Evolutionary conservation across 1,140 invertebrate species (phyloP).

Genomic region (Berghia stephanieae): DNA sequence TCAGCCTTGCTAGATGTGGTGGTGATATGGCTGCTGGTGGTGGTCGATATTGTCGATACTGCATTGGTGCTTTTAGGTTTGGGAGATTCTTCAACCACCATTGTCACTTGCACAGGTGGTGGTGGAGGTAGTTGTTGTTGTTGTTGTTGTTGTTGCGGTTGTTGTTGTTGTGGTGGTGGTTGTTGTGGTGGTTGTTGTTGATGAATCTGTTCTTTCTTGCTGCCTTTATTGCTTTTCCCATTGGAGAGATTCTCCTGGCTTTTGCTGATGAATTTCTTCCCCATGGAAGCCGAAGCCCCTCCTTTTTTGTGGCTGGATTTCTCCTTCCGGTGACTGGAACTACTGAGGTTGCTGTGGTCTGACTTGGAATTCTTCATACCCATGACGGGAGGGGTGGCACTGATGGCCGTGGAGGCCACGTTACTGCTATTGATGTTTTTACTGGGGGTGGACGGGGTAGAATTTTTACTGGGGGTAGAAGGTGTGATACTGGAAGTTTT

Average conservation of each 20-base stretch:
- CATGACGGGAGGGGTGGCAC: neutral
- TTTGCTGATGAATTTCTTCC: slow-evolving; percentile 61
- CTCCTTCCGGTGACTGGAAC: slow-evolving; percentile 35
- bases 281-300: neutral
- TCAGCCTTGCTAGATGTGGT: slow-evolving; percentile 37
- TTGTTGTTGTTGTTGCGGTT: too few species aligned
- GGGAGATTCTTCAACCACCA: slow-evolving; percentile 43
- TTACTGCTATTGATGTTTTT: neutral
- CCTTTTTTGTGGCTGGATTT: slow-evolving; percentile 19
- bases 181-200: neutral
- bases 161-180: too few species aligned
- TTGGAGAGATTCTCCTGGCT: slow-evolving; percentile 64
- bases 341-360: slow-evolving; percentile 45
- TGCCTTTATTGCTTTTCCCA: slow-evolving; percentile 48
- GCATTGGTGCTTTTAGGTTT: slow-evolving; percentile 36
- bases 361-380: slow-evolving; percentile 56
- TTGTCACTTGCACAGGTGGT: slow-evolving; percentile 39
- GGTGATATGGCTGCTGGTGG: too few species aligned
- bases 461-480: neutral
- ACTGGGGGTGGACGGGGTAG: slow-evolving; percentile 1
- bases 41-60: too few species aligned
- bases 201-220: too few species aligned
- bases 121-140: slow-evolving; percentile 20
- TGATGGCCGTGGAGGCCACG: neutral
- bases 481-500: slow-evolving; percentile 22